Percentiles rank a stretch among this genome's conserved stretches.
Conservation (phyloP, 2,797 vertebrate genomes). For the Philypnodon macrostomus region DNA sequence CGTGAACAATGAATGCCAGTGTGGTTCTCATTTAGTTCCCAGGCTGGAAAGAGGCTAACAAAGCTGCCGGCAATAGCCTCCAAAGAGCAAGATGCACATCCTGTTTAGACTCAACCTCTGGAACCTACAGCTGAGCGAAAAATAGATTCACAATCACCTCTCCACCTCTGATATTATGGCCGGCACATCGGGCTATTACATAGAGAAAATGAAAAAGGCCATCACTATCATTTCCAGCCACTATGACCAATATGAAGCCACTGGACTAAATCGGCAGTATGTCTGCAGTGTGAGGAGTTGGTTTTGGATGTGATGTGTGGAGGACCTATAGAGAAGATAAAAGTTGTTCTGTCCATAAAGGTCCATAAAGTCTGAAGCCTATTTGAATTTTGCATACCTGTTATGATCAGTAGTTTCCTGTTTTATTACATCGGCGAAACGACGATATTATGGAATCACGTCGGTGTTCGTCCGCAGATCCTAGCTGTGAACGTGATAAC, state of each 20-base stretch:
- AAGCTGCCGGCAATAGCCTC: slow-evolving; percentile 54
- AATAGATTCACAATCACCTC: slow-evolving; percentile 52
- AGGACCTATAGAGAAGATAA: too few relatives aligned
- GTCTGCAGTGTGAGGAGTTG: slow-evolving; percentile 36
- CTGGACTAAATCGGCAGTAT: slow-evolving; percentile 22
- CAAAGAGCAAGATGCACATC: slow-evolving; percentile 33
- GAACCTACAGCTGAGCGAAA: slow-evolving; percentile 38
- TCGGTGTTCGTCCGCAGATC: too few relatives aligned
- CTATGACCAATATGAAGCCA: slow-evolving; percentile 32
- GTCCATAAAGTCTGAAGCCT: too few relatives aligned
- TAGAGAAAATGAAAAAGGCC: slow-evolving; percentile 46
- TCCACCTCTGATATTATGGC: slow-evolving; percentile 56
- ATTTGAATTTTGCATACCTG: too few relatives aligned
- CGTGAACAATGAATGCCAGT: slow-evolving; percentile 6
- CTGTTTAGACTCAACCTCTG: slow-evolving; percentile 43
- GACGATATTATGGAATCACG: too few relatives aligned
- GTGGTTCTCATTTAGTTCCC: slow-evolving; percentile 39
- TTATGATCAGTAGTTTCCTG: too few relatives aligned
- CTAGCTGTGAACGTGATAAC: too few relatives aligned
- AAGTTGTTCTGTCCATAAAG: too few relatives aligned
- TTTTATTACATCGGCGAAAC: too few relatives aligned
- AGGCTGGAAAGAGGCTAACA: slow-evolving; percentile 39
- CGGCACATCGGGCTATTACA: slow-evolving; percentile 49
- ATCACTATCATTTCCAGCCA: slow-evolving; percentile 44
- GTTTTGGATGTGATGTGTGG: slow-evolving; percentile 43